Percentiles rank a stretch among this genome's conserved stretches.
These are phyloP conservation scores for Pachycephala philippinensis DNA, from an alignment of 2,113 vertebrate genomes.

Conservation along the genomic window DNA sequence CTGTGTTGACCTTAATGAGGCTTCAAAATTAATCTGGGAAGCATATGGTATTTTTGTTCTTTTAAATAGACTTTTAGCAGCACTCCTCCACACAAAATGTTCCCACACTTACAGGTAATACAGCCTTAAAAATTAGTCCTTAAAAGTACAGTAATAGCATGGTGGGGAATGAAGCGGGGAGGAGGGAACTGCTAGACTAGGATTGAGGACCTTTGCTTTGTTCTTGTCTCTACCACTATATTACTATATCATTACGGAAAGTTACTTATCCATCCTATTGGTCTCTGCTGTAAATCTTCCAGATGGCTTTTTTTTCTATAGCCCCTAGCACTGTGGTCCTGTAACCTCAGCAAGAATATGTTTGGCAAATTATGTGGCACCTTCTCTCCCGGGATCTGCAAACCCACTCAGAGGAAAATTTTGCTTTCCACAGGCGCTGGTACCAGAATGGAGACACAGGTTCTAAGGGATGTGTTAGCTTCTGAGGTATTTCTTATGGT, in stretches of 20 bases:
- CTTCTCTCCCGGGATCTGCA: not conserved
- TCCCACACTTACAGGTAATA: conserved; percentile 65
- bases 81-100: conserved; percentile 68
- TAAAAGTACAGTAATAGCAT: not conserved
- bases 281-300: not conserved
- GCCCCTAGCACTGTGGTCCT: not conserved
- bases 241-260: not conserved
- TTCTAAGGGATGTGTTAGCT: not conserved
- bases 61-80: conserved; percentile 69
- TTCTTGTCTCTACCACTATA: not conserved
- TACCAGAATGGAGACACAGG: not conserved
- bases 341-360: not conserved
- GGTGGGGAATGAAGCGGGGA: not conserved
- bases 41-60: conserved; percentile 75
- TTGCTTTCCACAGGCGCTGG: fast-evolving
- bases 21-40: conserved; percentile 74
- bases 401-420: not conserved
- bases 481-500: not conserved
- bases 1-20: conserved; percentile 72
- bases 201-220: not conserved
- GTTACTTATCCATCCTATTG: not conserved
- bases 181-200: not conserved
- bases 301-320: not conserved
- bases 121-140: conserved; percentile 11
- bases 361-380: not conserved